phyloP scores from a whole-genome alignment of 1,140 invertebrate species.

The Trinorchestia longiramus region DNA sequence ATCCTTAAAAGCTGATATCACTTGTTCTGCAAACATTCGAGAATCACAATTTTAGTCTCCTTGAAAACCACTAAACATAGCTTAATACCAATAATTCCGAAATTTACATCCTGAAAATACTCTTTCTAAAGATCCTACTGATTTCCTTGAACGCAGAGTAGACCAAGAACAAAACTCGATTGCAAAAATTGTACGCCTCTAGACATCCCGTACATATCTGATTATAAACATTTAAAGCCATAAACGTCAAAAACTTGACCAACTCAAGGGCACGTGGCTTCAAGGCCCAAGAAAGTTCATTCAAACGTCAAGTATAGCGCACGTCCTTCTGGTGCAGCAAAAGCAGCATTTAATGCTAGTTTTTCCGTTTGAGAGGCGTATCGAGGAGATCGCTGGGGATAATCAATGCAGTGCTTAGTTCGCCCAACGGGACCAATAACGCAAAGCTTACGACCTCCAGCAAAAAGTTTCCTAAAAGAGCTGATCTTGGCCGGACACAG shows the following conservation, averaged over 20 bases:
- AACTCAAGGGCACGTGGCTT: neutral
- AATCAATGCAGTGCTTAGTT: neutral
- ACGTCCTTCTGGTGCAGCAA: neutral
- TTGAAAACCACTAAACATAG: no score
- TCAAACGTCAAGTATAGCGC: neutral
- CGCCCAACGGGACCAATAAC: neutral
- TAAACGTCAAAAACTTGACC: neutral
- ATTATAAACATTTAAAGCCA: neutral
- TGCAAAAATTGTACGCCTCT: neutral
- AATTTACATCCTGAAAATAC: neutral
- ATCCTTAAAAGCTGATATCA: no score
- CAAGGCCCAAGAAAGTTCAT: neutral
- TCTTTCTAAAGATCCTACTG: neutral
- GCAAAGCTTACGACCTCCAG: neutral
- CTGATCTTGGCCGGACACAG: neutral
- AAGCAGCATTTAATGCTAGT: neutral
- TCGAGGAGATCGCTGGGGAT: neutral
- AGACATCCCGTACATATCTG: neutral
- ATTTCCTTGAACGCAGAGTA: neutral
- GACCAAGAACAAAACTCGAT: neutral
- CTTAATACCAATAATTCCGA: neutral
- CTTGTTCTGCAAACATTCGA: no score
- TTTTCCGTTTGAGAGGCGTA: slow-evolving; percentile 11
- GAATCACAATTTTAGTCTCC: no score
- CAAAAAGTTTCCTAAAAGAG: neutral